phyloP scores from a whole-genome alignment of 2,797 vertebrate species.

The Telmatherina bonti region DNA sequence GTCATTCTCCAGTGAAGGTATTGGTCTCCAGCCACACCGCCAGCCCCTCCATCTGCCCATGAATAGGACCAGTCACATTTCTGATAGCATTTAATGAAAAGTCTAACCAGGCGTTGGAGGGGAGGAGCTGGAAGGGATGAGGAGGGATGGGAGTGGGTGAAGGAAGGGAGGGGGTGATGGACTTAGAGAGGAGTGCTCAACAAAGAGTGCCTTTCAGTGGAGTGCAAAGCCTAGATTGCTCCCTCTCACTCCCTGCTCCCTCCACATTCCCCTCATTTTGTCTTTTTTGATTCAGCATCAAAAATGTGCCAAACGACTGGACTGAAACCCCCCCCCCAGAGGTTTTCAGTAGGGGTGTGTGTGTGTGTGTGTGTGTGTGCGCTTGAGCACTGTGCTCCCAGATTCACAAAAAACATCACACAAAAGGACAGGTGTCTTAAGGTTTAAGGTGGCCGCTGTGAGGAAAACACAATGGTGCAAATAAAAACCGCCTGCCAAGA shows the following conservation, averaged over 20 bases:
- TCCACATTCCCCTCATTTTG: slow-evolving; percentile 63
- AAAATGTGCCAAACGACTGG: slow-evolving; percentile 77
- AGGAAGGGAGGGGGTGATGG: neutral
- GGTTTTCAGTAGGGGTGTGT: slow-evolving; percentile 36
- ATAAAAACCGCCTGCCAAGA: slow-evolving; percentile 44
- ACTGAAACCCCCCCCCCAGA: slow-evolving; percentile 67
- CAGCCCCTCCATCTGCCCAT: slow-evolving; percentile 68
- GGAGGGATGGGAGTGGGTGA: slow-evolving; percentile 14
- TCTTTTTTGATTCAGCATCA: slow-evolving; percentile 74
- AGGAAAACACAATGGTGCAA: slow-evolving; percentile 54
- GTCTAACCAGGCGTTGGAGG: slow-evolving; percentile 65
- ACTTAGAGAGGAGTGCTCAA: slow-evolving; percentile 68
- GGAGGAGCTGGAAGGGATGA: slow-evolving; percentile 38
- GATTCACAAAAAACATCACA: slow-evolving; percentile 34
- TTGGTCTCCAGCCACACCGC: slow-evolving; percentile 62
- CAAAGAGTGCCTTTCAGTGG: slow-evolving; percentile 80
- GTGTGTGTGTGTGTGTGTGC: slow-evolving; percentile 24
- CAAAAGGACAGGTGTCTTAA: slow-evolving; percentile 77
- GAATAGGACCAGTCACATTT: slow-evolving; percentile 80
- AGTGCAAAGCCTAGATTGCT: slow-evolving; percentile 74
- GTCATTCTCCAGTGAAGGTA: slow-evolving; percentile 69
- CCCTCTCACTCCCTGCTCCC: slow-evolving; percentile 46
- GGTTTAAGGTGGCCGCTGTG: slow-evolving; percentile 52
- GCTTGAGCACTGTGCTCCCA: slow-evolving; percentile 22
- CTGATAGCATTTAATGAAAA: slow-evolving; percentile 83